Conservation (phyloP, 2,888 invertebrate species). For the Yponomeuta plumbellus region DNA sequence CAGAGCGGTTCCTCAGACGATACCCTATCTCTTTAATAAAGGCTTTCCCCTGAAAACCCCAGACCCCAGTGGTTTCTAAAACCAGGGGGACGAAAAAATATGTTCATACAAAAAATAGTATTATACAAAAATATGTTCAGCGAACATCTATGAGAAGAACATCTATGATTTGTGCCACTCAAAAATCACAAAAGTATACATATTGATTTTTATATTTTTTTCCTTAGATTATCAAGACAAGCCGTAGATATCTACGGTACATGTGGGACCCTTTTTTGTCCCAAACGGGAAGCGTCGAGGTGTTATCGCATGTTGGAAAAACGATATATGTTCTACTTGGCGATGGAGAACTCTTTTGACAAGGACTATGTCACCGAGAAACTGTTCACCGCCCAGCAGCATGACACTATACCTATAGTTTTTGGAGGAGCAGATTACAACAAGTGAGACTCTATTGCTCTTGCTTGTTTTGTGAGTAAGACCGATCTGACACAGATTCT, state of each 20-base stretch:
- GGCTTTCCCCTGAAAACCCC: too few relatives aligned
- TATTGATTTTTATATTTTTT: slow-evolving; percentile 29
- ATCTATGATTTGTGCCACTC: too few relatives aligned
- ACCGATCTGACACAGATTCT: too few relatives aligned
- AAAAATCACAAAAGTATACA: too few relatives aligned
- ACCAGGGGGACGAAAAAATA: too few relatives aligned
- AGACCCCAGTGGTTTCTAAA: too few relatives aligned
- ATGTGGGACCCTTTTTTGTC: slow-evolving; percentile 20
- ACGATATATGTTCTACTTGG: slow-evolving; percentile 30
- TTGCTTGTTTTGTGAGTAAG: too few relatives aligned
- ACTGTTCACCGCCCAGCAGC: slow-evolving; percentile 43
- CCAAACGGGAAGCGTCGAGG: slow-evolving; percentile 16
- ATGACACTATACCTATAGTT: slow-evolving; percentile 75
- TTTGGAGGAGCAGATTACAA: slow-evolving; percentile 77
- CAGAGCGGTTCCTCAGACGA: too few relatives aligned
- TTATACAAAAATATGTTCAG: slow-evolving; percentile 27
- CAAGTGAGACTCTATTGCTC: slow-evolving; percentile 21
- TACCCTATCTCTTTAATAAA: too few relatives aligned
- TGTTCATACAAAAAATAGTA: too few relatives aligned
- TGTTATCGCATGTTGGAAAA: slow-evolving; percentile 21
- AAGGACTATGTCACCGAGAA: slow-evolving; percentile 32
- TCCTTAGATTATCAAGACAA: slow-evolving; percentile 32
- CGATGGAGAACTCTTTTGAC: slow-evolving; percentile 29
- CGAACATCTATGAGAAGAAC: too few relatives aligned
- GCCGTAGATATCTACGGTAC: slow-evolving; percentile 28